Percentiles rank a stretch among this genome's conserved stretches.
phyloP scores from a whole-genome alignment of 2,797 vertebrate genomes.

The Diplodus sargus region DNA sequence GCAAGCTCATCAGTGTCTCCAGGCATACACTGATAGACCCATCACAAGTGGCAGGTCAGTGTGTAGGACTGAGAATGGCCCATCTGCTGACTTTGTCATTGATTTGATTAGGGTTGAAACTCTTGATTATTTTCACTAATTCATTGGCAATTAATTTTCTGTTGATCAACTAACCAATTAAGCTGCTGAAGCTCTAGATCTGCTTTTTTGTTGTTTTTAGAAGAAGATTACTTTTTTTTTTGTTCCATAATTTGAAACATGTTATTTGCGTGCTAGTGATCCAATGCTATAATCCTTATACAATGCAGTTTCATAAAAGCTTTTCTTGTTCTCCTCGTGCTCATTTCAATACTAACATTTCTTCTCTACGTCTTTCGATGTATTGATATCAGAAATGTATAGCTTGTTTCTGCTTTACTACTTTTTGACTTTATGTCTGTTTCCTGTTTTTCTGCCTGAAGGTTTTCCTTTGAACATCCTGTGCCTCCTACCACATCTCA shows the following conservation, averaged over 20 bases:
- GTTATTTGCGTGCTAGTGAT: no score
- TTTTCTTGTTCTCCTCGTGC: neutral
- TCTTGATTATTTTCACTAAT: no score
- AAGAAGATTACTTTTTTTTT: no score
- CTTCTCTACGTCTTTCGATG: neutral
- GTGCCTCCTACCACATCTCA: slow-evolving; percentile 97
- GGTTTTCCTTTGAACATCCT: slow-evolving; percentile 98
- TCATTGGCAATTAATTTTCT: no score
- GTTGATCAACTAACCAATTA: no score
- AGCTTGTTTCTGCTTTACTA: neutral
- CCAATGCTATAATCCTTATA: neutral
- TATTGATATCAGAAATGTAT: neutral
- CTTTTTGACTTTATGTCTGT: neutral
- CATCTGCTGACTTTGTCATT: neutral
- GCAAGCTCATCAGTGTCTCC: slow-evolving; percentile 96
- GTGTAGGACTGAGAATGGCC: neutral
- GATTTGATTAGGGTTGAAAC: no score
- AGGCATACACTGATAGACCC: slow-evolving; percentile 94
- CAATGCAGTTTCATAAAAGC: neutral
- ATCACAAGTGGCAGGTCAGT: slow-evolving; percentile 92
- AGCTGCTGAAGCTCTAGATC: no score
- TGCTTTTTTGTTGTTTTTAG: neutral
- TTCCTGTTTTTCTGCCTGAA: slow-evolving; percentile 62
- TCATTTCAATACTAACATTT: neutral
- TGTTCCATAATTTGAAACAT: neutral